Evolutionary conservation across 2,797 vertebrate species (phyloP), one percentile per base, ranked within the genome.

Genomic region (Cynodonichthys magdalenae): DNA sequence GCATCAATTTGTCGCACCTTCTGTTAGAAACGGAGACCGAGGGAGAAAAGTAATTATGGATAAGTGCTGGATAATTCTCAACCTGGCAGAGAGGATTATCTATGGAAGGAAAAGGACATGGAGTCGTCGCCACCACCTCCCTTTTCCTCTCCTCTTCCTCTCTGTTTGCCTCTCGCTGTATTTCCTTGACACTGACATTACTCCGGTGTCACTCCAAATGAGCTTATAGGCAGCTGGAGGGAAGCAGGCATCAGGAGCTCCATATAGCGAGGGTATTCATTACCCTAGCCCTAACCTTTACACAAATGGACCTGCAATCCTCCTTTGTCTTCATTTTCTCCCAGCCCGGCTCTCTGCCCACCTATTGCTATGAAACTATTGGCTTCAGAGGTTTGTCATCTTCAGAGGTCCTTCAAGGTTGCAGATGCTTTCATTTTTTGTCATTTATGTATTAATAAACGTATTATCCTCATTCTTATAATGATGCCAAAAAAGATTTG

Each of bases 281-380:
- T 92, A 91, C 89, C 91, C 90, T 89, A 85, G 88, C 85, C 87
- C 89, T 93, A 91, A 93, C 92, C 91, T 92, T 93, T 92, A 92
- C 92, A 92, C 89, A 92, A 92, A 92, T 90, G 88, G 86, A 82
- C 85, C 66, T 15, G 84, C 86, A 83, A 77, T 90, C 80, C 89
- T 91, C 91, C 85, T 91, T 92, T 91, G 90, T 92, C 91, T 91
- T 92, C 86, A 91, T 92, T 90, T 88, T 87, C 87, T 79, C 71
- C 70, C 55, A 44, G 68, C 66, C 81, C 9, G 9, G 6, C 63
- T 46, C 62, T 20, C 49, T 61, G 64, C 49, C 46, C 53, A 51
- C 63, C 61, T 55, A 74, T 80, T 41, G 0, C 72, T 28, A 7
- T 41, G 44, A 58, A 59, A 62, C 73, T 24, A 48, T 56, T 61